A percentile compares a stretch with the other conserved stretches of the same genome.
These are phyloP conservation scores for Pseudococcus jackbeardsleyi DNA, from an alignment of 2,888 invertebrate species.

Conservation along the genomic window DNA sequence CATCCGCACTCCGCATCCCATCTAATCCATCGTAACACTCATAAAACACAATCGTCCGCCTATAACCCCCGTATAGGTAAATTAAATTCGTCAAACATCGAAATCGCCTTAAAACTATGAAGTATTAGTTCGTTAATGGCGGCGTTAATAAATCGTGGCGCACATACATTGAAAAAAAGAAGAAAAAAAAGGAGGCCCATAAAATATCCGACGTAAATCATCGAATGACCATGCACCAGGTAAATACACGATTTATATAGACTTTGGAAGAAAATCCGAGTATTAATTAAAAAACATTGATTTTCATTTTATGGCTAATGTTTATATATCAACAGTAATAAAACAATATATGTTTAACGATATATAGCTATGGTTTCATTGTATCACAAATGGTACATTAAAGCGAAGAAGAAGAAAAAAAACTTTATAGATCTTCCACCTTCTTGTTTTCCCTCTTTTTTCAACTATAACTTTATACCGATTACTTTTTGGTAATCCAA, in stretches of 20 bases:
- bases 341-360: conserved; percentile 63
- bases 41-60: conserved; percentile 29
- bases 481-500: conserved; percentile 36
- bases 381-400: conserved; percentile 58
- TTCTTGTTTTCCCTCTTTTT: conserved; percentile 49
- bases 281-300: conserved; percentile 62
- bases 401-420: conserved; percentile 30
- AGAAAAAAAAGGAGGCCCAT: conserved; percentile 19
- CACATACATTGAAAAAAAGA: background rate
- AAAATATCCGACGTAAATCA: conserved; percentile 38
- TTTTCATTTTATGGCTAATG: conserved; percentile 57
- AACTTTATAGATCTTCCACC: conserved; percentile 59
- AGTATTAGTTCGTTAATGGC: conserved; percentile 61
- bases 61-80: conserved; percentile 9
- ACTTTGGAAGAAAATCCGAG: conserved; percentile 51
- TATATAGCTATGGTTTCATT: conserved; percentile 59
- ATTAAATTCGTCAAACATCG: conserved; percentile 55
- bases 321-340: conserved; percentile 62
- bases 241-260: conserved; percentile 53
- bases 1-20: background rate
- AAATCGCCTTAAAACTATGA: conserved; percentile 62
- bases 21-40: background rate
- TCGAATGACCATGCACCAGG: background rate
- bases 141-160: conserved; percentile 56
- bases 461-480: conserved; percentile 24